These are phyloP conservation scores for Belgica antarctica DNA, from an alignment of 2,888 invertebrate genomes.

Conservation along the genomic window DNA sequence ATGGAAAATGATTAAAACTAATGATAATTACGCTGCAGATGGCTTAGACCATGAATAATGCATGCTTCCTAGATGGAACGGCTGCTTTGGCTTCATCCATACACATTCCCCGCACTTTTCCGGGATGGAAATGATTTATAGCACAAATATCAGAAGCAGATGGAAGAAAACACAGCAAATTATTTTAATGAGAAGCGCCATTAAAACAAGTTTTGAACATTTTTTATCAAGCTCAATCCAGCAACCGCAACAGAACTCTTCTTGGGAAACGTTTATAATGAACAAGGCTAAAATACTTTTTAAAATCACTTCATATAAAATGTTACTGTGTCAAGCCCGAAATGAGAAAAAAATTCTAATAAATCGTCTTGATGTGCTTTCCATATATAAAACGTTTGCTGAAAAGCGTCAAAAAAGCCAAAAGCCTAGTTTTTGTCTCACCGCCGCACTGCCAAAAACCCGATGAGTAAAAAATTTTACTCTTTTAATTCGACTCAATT, in stretches of 20 bases:
- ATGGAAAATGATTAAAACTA: too few relatives aligned
- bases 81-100: too few relatives aligned
- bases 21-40: too few relatives aligned
- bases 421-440: constrained; percentile 5
- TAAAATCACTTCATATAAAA: constrained; percentile 6
- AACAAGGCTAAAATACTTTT: neutral
- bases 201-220: neutral
- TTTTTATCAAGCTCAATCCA: neutral
- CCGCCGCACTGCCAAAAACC: neutral
- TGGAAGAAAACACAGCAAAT: neutral
- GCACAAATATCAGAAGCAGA: neutral
- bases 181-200: neutral
- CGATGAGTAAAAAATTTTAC: neutral
- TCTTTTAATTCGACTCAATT: constrained; percentile 21
- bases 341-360: neutral
- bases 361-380: neutral
- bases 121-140: neutral
- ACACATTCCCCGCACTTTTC: too few relatives aligned
- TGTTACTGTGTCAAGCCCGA: neutral
- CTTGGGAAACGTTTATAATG: neutral
- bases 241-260: neutral
- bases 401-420: neutral
- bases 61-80: too few relatives aligned
- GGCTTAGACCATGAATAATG: too few relatives aligned
- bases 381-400: neutral